Percentiles rank a stretch among this genome's conserved stretches.
These are phyloP conservation scores for Dipodomys merriami DNA, from an alignment of 2,113 vertebrate genomes.

Conservation along the genomic window DNA sequence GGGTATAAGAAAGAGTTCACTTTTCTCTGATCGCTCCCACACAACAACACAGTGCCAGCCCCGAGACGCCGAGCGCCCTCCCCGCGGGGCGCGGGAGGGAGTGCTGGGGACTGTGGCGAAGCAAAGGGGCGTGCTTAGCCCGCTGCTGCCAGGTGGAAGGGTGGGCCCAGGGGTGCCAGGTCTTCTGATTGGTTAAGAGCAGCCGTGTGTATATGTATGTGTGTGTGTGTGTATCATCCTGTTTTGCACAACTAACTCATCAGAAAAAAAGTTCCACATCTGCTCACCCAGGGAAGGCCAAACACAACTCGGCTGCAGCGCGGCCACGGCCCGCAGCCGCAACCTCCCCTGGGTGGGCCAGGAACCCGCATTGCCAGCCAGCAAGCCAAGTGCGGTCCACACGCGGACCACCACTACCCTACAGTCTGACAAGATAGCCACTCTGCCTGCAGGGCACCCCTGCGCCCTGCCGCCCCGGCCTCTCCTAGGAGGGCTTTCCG, in stretches of 20 bases:
- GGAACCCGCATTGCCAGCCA: background rate
- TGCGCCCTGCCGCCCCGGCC: background rate
- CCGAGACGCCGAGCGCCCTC: conserved; percentile 37
- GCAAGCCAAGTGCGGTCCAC: background rate
- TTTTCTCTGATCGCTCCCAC: conserved; percentile 61
- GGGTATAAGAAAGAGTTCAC: conserved; percentile 81
- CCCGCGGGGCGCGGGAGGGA: conserved; percentile 53
- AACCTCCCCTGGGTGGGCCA: conserved; percentile 42
- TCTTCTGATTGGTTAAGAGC: conserved; percentile 31
- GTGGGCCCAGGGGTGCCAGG: conserved; percentile 50
- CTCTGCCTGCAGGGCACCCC: background rate
- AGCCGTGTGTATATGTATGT: background rate
- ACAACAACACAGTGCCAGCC: conserved; percentile 60
- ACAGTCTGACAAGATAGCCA: background rate
- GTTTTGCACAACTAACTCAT: conserved; percentile 42
- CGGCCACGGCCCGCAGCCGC: conserved; percentile 27
- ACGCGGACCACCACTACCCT: background rate
- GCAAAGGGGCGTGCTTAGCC: conserved; percentile 45
- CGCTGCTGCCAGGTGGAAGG: conserved; percentile 14
- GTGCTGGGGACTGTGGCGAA: conserved; percentile 76
- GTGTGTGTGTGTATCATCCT: background rate
- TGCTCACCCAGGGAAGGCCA: conserved; percentile 73
- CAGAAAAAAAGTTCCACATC: conserved; percentile 12
- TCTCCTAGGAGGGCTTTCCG: background rate
- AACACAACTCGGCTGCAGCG: conserved; percentile 74